Conservation (phyloP, 2,797 vertebrate species). For the Helicolenus hilgendorfi region DNA sequence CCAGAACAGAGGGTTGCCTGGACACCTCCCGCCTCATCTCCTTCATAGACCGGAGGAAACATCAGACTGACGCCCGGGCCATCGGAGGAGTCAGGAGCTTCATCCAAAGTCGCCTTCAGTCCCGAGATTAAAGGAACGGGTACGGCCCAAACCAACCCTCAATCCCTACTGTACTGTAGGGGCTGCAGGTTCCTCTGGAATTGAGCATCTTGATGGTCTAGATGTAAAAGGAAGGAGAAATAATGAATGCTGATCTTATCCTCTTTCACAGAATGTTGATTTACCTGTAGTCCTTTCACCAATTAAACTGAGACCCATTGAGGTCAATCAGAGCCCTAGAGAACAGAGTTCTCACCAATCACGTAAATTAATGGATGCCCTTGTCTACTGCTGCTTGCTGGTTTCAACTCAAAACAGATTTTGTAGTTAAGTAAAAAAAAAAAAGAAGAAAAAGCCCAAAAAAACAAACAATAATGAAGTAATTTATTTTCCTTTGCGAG, state of each 20-base stretch:
- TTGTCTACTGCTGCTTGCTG: slow-evolving; percentile 94
- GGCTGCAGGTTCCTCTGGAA: slow-evolving; percentile 28
- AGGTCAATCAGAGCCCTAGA: slow-evolving; percentile 83
- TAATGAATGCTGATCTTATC: slow-evolving; percentile 92
- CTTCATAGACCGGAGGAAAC: slow-evolving; percentile 98
- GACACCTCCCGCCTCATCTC: slow-evolving; percentile 97
- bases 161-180: neutral
- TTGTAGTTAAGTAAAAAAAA: slow-evolving; percentile 77
- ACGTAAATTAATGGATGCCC: slow-evolving; percentile 77
- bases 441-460: slow-evolving; percentile 25
- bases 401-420: slow-evolving; percentile 83
- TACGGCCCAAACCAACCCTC: neutral
- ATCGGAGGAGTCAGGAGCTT: slow-evolving; percentile 96
- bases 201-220: slow-evolving; percentile 17
- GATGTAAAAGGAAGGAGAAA: slow-evolving; percentile 63
- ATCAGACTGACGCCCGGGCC: slow-evolving; percentile 98
- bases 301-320: slow-evolving; percentile 41
- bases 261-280: slow-evolving; percentile 93
- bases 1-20: slow-evolving; percentile 90
- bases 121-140: slow-evolving; percentile 89
- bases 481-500: slow-evolving; percentile 81
- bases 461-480: slow-evolving; percentile 55
- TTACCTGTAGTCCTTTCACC: slow-evolving; percentile 69
- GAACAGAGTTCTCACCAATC: slow-evolving; percentile 76
- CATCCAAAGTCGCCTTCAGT: slow-evolving; percentile 95